Evolutionary conservation across 2,797 vertebrate species (phyloP).

Genomic region (Odontamblyopus rebecca): DNA sequence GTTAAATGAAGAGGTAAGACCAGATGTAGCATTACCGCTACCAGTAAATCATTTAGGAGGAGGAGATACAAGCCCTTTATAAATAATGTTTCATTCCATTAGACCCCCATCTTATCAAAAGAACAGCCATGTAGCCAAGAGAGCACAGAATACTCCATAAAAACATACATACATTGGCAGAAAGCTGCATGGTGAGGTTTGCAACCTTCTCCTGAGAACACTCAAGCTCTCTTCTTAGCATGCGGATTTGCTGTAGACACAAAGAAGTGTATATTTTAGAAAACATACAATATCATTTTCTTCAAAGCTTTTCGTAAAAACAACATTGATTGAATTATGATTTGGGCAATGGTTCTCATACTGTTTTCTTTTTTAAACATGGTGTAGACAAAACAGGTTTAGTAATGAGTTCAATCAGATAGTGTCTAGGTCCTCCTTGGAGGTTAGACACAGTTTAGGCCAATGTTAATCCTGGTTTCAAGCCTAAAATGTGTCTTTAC

Average conservation of each 20-base stretch:
- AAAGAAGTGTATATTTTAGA: constrained; percentile 9
- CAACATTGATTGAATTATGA: background rate
- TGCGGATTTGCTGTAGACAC: constrained; percentile 91
- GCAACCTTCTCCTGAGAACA: constrained; percentile 98
- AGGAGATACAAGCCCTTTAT: background rate
- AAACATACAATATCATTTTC: background rate
- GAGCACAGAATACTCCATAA: background rate
- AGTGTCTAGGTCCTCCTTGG: background rate
- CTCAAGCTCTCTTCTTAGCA: constrained; percentile 91
- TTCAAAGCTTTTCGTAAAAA: background rate
- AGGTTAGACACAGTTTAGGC: background rate
- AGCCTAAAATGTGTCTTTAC: background rate
- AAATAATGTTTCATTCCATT: constrained; percentile 11
- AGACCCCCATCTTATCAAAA: background rate
- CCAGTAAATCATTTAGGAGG: background rate
- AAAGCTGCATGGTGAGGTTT: constrained; percentile 90
- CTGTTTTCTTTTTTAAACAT: background rate
- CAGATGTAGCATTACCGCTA: background rate
- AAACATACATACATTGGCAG: constrained; percentile 88
- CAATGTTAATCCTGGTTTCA: background rate
- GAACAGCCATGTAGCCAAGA: constrained; percentile 2
- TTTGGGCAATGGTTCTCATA: background rate
- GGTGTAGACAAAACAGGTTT: background rate
- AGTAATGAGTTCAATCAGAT: background rate
- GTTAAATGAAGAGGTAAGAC: background rate